Evolutionary conservation across 2,888 invertebrate genomes (phyloP).

Genomic region (Napeogenes sylphis): DNA sequence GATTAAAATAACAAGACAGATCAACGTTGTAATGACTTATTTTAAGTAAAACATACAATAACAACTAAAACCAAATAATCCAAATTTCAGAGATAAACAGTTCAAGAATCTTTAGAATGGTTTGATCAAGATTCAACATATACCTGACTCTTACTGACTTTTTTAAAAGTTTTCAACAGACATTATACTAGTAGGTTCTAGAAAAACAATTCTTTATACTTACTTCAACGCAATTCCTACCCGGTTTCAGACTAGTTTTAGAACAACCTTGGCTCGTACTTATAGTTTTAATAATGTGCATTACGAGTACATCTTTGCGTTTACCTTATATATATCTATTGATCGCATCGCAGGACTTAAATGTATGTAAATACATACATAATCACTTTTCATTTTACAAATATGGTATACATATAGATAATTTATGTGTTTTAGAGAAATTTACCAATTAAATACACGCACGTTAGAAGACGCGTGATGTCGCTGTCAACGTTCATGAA

Average conservation of each 20-base stretch:
- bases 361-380: too few relatives aligned
- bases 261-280: background rate
- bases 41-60: too few relatives aligned
- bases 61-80: too few relatives aligned
- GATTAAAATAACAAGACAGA: too few relatives aligned
- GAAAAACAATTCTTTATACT: background rate
- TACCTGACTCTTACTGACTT: too few relatives aligned
- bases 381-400: too few relatives aligned
- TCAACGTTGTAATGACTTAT: too few relatives aligned
- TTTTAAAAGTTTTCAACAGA: background rate
- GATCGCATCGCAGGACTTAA: too few relatives aligned
- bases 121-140: too few relatives aligned
- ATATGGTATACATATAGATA: background rate
- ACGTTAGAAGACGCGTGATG: constrained; percentile 21
- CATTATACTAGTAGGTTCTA: background rate
- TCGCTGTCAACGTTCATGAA: constrained; percentile 20
- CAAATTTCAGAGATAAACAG: too few relatives aligned
- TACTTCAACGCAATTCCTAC: background rate
- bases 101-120: too few relatives aligned
- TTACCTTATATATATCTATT: too few relatives aligned
- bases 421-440: constrained; percentile 26
- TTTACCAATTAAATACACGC: constrained; percentile 25
- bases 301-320: background rate
- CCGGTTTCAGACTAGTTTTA: background rate
- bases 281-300: background rate